Evolutionary conservation across 2,888 invertebrate genomes (phyloP).

Genomic region (Brachyptera risi): DNA sequence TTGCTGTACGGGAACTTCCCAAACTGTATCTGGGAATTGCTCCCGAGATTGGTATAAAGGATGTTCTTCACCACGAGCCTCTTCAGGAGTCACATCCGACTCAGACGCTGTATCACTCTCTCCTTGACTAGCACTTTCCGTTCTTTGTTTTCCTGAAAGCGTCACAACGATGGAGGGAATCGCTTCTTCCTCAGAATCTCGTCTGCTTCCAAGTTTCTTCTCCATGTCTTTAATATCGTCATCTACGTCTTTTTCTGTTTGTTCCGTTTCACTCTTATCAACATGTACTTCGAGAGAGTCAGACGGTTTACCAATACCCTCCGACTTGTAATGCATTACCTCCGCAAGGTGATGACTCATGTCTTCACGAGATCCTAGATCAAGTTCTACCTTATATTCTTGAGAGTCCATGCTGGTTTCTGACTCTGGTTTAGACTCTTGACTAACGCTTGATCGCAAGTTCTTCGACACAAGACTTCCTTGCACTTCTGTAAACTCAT

Average conservation of each 20-base stretch:
- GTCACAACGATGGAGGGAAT: constrained; percentile 47
- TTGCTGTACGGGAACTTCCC: constrained; percentile 50
- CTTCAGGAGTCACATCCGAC: constrained; percentile 34
- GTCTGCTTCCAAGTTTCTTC: constrained; percentile 28
- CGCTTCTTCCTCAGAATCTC: constrained; percentile 39
- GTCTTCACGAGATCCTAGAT: constrained; percentile 26
- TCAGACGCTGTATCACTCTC: constrained; percentile 35
- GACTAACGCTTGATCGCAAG: not conserved
- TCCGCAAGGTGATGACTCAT: constrained; percentile 32
- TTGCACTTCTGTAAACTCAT: too few species aligned
- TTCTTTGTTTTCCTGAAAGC: constrained; percentile 44
- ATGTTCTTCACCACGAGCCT: constrained; percentile 31
- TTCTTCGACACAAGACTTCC: not conserved
- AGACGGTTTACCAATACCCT: constrained; percentile 43
- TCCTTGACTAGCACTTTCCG: constrained; percentile 29
- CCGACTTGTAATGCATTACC: constrained; percentile 39
- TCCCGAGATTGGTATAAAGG: constrained; percentile 43
- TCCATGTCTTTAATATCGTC: constrained; percentile 44
- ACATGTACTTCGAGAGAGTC: constrained; percentile 50
- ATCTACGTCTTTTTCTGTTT: constrained; percentile 49
- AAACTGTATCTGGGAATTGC: constrained; percentile 49
- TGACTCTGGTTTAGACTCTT: constrained; percentile 11
- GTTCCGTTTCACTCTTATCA: constrained; percentile 50
- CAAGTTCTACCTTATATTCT: constrained; percentile 3
- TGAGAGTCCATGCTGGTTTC: constrained; percentile 15